phyloP scores from a whole-genome alignment of 2,888 invertebrate genomes.

The Drosophila kokeensis region DNA sequence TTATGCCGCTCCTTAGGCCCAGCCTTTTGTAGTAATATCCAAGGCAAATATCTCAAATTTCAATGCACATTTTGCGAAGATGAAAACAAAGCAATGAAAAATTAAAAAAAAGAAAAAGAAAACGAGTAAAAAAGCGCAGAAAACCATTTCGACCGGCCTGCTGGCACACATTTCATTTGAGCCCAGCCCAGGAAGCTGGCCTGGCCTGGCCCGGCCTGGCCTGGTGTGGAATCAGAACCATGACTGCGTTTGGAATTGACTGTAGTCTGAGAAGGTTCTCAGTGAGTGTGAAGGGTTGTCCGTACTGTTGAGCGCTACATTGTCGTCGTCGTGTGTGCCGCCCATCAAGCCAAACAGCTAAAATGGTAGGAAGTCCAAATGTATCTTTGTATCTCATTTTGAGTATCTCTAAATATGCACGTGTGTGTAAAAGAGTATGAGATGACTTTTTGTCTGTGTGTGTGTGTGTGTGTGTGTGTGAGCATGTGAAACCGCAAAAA shows the following conservation, averaged over 20 bases:
- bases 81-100: slow-evolving; percentile 16
- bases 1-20: slow-evolving; percentile 55
- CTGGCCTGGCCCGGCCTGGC: slow-evolving; percentile 4
- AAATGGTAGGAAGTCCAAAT: slow-evolving; percentile 78
- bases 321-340: slow-evolving; percentile 63
- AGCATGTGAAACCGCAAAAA: slow-evolving; percentile 65
- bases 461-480: slow-evolving; percentile 27
- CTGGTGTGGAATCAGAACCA: slow-evolving; percentile 25
- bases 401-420: slow-evolving; percentile 78
- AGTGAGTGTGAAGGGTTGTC: slow-evolving; percentile 48
- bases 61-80: slow-evolving; percentile 63
- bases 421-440: slow-evolving; percentile 42
- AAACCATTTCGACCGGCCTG: slow-evolving; percentile 60
- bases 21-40: slow-evolving; percentile 74
- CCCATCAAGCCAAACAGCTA: slow-evolving; percentile 70
- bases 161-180: slow-evolving; percentile 69
- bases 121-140: slow-evolving; percentile 1
- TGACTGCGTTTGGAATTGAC: slow-evolving; percentile 29
- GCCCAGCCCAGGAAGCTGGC: slow-evolving; percentile 47
- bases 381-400: slow-evolving; percentile 79
- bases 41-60: slow-evolving; percentile 77
- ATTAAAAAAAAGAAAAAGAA: slow-evolving; percentile 4
- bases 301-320: slow-evolving; percentile 35
- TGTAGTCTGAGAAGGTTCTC: slow-evolving; percentile 28
- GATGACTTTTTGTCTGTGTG: slow-evolving; percentile 13